Percentiles rank a stretch among this genome's conserved stretches.
These are phyloP conservation scores for Crotalus helleri DNA, from an alignment of 2,113 vertebrate species.

Conservation along the genomic window DNA sequence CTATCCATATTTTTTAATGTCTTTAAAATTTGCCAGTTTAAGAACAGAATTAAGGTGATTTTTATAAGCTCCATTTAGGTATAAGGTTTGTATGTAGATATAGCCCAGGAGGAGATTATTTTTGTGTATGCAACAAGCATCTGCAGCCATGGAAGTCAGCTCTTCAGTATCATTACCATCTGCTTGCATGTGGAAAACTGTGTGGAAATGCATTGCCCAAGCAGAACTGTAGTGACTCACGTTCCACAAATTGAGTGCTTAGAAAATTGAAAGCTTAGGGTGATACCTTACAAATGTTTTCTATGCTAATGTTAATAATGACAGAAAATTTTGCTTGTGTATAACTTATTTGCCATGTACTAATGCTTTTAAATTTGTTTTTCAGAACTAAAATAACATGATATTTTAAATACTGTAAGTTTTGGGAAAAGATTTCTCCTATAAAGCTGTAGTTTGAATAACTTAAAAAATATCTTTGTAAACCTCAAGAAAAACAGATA, in stretches of 20 bases:
- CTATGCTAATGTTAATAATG: neutral
- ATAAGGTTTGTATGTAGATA: neutral
- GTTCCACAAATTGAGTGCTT: neutral
- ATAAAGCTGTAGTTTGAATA: neutral
- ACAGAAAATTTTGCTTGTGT: neutral
- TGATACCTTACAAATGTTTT: neutral
- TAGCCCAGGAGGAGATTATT: neutral
- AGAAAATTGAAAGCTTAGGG: neutral
- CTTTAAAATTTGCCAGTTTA: neutral
- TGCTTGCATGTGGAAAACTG: neutral
- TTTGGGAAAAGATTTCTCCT: neutral
- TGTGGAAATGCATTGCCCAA: neutral
- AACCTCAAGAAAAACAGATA: slow-evolving; percentile 2
- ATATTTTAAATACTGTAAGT: neutral
- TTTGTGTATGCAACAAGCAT: neutral
- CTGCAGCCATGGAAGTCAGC: neutral
- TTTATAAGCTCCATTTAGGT: neutral
- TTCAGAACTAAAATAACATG: neutral
- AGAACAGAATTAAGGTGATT: neutral
- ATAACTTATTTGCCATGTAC: neutral
- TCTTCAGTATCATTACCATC: neutral
- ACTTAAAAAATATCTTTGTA: neutral
- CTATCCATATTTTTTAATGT: neutral
- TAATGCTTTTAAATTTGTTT: neutral
- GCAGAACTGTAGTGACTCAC: neutral